Percentiles rank a stretch among this genome's conserved stretches.
Evolutionary conservation across 2,113 vertebrate genomes (phyloP).

Genomic region (Thomomys bottae): DNA sequence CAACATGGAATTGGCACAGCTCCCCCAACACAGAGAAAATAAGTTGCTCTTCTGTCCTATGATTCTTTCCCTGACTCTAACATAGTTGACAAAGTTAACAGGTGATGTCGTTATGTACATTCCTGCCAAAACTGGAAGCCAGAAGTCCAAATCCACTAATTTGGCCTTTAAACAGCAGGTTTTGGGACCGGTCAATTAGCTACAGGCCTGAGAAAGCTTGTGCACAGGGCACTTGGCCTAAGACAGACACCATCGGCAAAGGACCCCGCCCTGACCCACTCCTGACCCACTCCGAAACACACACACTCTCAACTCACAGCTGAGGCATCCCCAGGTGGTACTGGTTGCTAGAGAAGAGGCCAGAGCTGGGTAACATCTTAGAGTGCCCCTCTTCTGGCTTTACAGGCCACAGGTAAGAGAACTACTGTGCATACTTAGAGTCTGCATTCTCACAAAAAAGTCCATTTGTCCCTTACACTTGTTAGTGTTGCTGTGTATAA

Average conservation of each 20-base stretch:
- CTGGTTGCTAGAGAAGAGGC: background rate
- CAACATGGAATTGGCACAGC: slow-evolving; percentile 20
- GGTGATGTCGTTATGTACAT: background rate
- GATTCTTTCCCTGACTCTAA: slow-evolving; percentile 8
- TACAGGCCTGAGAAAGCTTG: background rate
- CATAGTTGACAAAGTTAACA: slow-evolving; percentile 14
- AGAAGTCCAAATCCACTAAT: slow-evolving; percentile 23
- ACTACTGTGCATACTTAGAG: background rate
- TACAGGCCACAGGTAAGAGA: background rate
- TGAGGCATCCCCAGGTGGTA: background rate
- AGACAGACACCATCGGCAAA: background rate
- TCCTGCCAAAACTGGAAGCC: background rate
- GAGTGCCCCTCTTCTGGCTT: slow-evolving; percentile 19
- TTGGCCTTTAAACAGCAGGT: slow-evolving; percentile 37
- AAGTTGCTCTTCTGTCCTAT: slow-evolving; percentile 19
- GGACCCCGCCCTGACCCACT: background rate
- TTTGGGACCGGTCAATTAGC: background rate
- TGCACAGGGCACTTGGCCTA: background rate
- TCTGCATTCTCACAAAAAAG: background rate
- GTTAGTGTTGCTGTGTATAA: background rate
- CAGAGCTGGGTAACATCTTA: background rate
- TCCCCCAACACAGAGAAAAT: slow-evolving; percentile 14
- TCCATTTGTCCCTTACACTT: background rate
- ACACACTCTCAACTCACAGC: background rate
- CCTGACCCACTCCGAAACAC: background rate